Evolutionary conservation across 2,113 vertebrate genomes (phyloP), one percentile per base, ranked within the genome.

Genomic region (Odocoileus hemionus): DNA sequence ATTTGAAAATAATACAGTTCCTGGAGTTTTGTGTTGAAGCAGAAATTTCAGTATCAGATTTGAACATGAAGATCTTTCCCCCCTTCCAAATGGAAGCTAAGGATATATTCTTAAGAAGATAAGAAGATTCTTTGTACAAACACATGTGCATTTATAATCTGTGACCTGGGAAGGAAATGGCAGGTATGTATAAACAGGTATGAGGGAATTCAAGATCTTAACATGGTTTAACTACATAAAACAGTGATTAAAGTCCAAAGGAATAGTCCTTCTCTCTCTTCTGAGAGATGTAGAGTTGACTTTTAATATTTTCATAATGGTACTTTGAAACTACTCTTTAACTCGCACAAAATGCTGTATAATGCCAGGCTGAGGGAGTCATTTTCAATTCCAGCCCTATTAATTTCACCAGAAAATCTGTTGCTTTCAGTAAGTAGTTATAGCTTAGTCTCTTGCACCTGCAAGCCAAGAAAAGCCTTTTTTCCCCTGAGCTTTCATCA

Each of bases 321-420:
- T 87, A 84, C 64, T 93, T 28, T 93, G 64, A 91, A 95, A 94
- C 61, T 58, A 80, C 52, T 26, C 57, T 78, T 96, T 96, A 78
- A 93, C 7, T 43, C 12, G 7, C 2, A 33, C 30, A 23, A 91
- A 76, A 23, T 61, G 23, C 25, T 36, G 70, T 47, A 25, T 7
- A 95, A 83, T n/a, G 30, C 83, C 57, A 88, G 76, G 9, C 14
- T 87, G 39, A 54, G 55, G 57, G 30, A 95, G 25, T 54, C 52
- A 85, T 57, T 96, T 45, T 25, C 19, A 86, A 30, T 57, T 47
- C 21, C 14, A 92, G 39, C 17, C 11, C 43, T n/a, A n/a, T 52
- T 82, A 52, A 95, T 86, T 60, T 87, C 55, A 90, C n/a, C 3
- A 95, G 67, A 95, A 96, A 91, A 33, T 94, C 33, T 92, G 43